These are phyloP conservation scores for Cyrtonyx montezumae DNA, from an alignment of 2,113 vertebrate species.

Conservation along the genomic window DNA sequence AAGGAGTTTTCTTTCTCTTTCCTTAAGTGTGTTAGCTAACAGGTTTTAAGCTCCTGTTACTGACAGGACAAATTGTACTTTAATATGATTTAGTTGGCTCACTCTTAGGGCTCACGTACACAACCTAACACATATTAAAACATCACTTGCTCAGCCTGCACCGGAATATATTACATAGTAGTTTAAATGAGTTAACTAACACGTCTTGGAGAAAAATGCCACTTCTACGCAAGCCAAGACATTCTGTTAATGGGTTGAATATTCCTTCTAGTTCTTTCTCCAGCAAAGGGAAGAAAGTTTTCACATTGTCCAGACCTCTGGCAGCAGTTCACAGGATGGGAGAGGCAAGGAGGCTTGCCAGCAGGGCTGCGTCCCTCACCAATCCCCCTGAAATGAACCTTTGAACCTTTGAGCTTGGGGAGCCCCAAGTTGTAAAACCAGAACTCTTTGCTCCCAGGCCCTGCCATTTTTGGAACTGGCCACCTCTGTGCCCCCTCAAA, in stretches of 20 bases:
- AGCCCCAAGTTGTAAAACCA: background rate
- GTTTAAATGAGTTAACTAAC: constrained; percentile 51
- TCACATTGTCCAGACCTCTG: background rate
- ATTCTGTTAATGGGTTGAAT: constrained; percentile 54
- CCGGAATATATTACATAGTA: background rate
- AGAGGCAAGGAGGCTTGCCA: background rate
- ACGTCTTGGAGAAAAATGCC: constrained; percentile 55
- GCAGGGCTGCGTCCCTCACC: background rate
- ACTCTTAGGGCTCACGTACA: background rate
- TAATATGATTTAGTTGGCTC: constrained; percentile 40
- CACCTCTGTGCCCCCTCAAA: background rate
- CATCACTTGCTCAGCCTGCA: constrained; percentile 19
- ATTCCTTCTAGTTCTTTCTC: constrained; percentile 33
- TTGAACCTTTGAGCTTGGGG: background rate
- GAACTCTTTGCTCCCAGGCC: background rate
- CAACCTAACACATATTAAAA: constrained; percentile 49
- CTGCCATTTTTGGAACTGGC: background rate
- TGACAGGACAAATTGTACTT: constrained; percentile 40
- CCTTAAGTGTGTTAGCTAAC: background rate
- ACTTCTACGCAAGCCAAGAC: constrained; percentile 43
- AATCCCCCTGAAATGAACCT: accelerated
- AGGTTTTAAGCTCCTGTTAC: constrained; percentile 28
- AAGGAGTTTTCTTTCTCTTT: constrained; percentile 32
- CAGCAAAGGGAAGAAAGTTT: background rate
- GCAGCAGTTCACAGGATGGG: background rate